Base-by-base conservation (phyloP, 2,888 invertebrate species). In the Drosophila pegasa region DNA sequence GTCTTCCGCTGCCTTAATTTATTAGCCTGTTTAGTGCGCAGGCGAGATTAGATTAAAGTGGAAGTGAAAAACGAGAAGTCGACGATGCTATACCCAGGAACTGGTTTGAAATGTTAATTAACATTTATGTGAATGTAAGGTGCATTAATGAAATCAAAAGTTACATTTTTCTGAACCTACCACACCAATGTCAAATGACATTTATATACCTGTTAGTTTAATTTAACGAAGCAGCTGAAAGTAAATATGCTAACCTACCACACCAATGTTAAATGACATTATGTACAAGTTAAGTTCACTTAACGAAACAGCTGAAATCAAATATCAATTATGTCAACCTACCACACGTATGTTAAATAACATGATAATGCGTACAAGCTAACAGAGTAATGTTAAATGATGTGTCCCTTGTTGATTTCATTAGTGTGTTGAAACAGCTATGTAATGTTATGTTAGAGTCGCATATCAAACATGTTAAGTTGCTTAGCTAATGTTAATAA, bases 21-120 rank as follows among this genome's bases (percentile, higher is more conserved):
- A 71, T 75, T 52, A 45, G 48, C 16, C 48, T 33, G 20, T 50
- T 56, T 50, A 56, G 29, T 63, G 58, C 43, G 38, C 14, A 38
- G 40, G 45, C 31, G 37, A 69, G 73, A 75, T 73, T 45, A 75
- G 73, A 73, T 73, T 57, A 60, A 16, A 29, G 2, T 12, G 41
- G 40, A 33, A 45, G 14, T n/a, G n/a, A n/a, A 33, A 14, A 20
- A 2, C n/a, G 10, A 10, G 14, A 33, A 54, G 18, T 61, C 48
- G 54, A 45, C 43, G 12, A 1, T 2, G 2, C 10, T 3, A 58
- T 63, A 63, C 70, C 31, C 57, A 54, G 9, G 9, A 18, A 6
- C 5, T 40, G 16, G 4, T 29, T 22, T n/a, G 45, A 45, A 33
- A 50, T 35, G n/a, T 35, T 10, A 35, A 10, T 33, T 48, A 37